Percentiles rank a stretch among this genome's conserved stretches.
Conservation (phyloP, 2,888 invertebrate species). For the Nymphalis urticae region DNA sequence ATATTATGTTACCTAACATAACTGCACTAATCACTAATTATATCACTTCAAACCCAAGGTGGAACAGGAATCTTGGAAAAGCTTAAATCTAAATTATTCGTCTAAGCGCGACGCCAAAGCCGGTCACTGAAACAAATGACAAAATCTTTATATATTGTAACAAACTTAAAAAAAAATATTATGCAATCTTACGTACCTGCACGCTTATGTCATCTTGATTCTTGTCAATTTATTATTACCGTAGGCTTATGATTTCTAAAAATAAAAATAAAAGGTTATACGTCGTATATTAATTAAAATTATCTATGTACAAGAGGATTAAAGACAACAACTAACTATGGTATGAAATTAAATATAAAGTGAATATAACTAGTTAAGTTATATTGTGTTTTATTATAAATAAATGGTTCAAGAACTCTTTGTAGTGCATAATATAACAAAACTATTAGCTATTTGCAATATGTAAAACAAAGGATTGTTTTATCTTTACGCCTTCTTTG, state of each 20-base stretch:
- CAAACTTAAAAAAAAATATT: conserved; percentile 42
- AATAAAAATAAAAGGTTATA: conserved; percentile 40
- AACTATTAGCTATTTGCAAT: no score
- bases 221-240: conserved; percentile 53
- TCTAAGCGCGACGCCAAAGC: conserved; percentile 64
- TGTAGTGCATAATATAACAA: no score
- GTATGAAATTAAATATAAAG: no score
- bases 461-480: no score
- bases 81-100: conserved; percentile 75
- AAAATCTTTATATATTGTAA: conserved; percentile 40
- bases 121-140: conserved; percentile 64
- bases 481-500: no score
- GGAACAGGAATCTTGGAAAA: conserved; percentile 77
- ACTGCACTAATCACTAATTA: conserved; percentile 77
- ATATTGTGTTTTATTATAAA: no score
- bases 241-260: conserved; percentile 75
- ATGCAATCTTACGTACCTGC: conserved; percentile 55
- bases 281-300: background rate
- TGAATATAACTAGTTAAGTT: no score
- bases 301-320: background rate
- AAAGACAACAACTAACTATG: no score
- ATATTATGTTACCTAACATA: conserved; percentile 72
- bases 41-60: conserved; percentile 79
- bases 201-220: conserved; percentile 58
- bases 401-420: no score